phyloP scores from a whole-genome alignment of 2,888 invertebrate species.

The Eledone cirrhosa region DNA sequence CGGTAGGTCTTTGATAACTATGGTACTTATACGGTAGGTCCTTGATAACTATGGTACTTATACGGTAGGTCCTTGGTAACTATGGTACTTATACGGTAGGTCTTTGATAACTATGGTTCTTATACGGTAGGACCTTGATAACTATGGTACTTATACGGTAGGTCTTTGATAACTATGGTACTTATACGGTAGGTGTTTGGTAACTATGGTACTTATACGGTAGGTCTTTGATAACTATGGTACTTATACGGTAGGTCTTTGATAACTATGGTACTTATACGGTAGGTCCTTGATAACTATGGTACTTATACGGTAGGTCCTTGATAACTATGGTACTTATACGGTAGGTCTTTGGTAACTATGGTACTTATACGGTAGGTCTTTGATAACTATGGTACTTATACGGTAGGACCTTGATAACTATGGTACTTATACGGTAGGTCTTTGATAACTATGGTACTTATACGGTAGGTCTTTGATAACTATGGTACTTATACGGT shows the following conservation, averaged over 20 bases:
- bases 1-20: slow-evolving; percentile 56
- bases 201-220: no score
- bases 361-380: no score
- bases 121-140: slow-evolving; percentile 56
- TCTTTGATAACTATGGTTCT: slow-evolving; percentile 53
- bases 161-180: slow-evolving; percentile 53
- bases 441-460: slow-evolving; percentile 54
- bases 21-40: no score
- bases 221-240: slow-evolving; percentile 54
- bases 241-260: slow-evolving; percentile 60
- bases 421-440: no score
- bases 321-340: slow-evolving; percentile 49
- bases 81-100: no score
- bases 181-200: slow-evolving; percentile 55
- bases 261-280: slow-evolving; percentile 50
- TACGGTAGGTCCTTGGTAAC: slow-evolving; percentile 56
- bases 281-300: slow-evolving; percentile 54
- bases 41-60: slow-evolving; percentile 52
- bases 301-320: no score
- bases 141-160: no score
- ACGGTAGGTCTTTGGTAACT: slow-evolving; percentile 57
- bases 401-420: slow-evolving; percentile 56
- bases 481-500: no score
- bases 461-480: slow-evolving; percentile 54
- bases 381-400: slow-evolving; percentile 51